Percentiles rank a stretch among this genome's conserved stretches.
Conservation (phyloP, 2,113 vertebrate species). For the Vidua chalybeata region DNA sequence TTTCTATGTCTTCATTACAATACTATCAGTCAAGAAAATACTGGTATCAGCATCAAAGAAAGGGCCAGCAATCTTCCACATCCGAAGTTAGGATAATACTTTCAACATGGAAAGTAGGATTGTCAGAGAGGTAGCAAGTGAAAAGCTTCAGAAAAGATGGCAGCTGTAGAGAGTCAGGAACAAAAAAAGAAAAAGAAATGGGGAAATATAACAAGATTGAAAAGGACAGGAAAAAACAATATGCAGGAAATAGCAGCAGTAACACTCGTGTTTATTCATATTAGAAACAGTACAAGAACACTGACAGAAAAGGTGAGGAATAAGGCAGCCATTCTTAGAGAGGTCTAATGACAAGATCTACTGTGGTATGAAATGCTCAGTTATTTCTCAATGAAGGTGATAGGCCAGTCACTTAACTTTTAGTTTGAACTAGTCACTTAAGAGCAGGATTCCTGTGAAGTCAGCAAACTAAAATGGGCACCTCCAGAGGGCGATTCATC, state of each 20-base stretch:
- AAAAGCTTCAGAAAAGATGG: constrained; percentile 20
- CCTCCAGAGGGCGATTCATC: constrained; percentile 55
- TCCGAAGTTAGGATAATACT: constrained; percentile 1
- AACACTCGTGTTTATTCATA: neutral
- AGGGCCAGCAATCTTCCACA: neutral
- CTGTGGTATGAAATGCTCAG: neutral
- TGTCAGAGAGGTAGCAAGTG: constrained; percentile 18
- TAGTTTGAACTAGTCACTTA: neutral
- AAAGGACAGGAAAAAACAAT: constrained; percentile 11
- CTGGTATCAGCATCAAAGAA: neutral
- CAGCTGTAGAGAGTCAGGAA: neutral
- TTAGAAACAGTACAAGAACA: neutral
- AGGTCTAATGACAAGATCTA: neutral
- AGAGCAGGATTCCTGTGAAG: neutral
- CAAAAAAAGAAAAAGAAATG: neutral
- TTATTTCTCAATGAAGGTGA: neutral
- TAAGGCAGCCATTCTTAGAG: neutral
- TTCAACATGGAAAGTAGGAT: neutral
- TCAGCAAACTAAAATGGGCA: neutral
- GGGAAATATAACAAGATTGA: neutral
- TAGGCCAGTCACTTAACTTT: neutral
- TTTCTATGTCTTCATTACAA: constrained; percentile 26
- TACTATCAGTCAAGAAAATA: neutral
- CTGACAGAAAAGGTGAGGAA: neutral
- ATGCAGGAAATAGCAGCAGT: neutral